Evolutionary conservation across 2,888 invertebrate genomes (phyloP).

Genomic region (Cerastis rubricosa): DNA sequence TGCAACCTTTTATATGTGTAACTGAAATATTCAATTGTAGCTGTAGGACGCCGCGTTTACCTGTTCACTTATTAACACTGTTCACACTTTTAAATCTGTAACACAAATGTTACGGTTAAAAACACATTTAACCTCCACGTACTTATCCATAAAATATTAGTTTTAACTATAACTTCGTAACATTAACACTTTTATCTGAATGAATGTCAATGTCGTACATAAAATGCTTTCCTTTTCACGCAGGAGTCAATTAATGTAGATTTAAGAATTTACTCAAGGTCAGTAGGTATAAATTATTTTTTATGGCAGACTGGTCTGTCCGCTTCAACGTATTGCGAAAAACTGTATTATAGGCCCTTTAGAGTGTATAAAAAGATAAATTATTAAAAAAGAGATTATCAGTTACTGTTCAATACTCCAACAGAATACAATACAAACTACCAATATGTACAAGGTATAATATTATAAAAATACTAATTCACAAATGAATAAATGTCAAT

Average conservation of each 20-base stretch:
- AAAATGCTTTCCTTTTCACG: slow-evolving; percentile 20
- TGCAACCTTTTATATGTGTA: too few relatives aligned
- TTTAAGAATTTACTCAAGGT: slow-evolving; percentile 35
- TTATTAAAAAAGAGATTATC: slow-evolving; percentile 23
- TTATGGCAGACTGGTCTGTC: slow-evolving; percentile 22
- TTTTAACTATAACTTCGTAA: not conserved
- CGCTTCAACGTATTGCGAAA: slow-evolving; percentile 17
- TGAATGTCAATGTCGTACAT: slow-evolving; percentile 19
- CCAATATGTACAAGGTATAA: slow-evolving; percentile 59
- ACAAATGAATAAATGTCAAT: not conserved
- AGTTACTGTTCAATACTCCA: slow-evolving; percentile 27
- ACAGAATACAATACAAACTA: slow-evolving; percentile 17
- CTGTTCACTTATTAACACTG: too few relatives aligned
- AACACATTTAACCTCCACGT: too few relatives aligned
- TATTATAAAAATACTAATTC: not conserved
- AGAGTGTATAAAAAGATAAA: slow-evolving; percentile 54
- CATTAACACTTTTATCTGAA: not conserved
- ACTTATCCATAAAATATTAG: too few relatives aligned
- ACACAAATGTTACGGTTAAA: too few relatives aligned
- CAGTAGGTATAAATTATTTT: slow-evolving; percentile 6
- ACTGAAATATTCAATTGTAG: too few relatives aligned
- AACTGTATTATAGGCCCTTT: slow-evolving; percentile 30
- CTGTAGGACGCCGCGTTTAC: too few relatives aligned
- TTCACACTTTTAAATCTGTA: too few relatives aligned
- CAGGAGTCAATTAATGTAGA: not conserved